These are phyloP conservation scores for Mola mola DNA, from an alignment of 2,113 vertebrate species.

Conservation along the genomic window DNA sequence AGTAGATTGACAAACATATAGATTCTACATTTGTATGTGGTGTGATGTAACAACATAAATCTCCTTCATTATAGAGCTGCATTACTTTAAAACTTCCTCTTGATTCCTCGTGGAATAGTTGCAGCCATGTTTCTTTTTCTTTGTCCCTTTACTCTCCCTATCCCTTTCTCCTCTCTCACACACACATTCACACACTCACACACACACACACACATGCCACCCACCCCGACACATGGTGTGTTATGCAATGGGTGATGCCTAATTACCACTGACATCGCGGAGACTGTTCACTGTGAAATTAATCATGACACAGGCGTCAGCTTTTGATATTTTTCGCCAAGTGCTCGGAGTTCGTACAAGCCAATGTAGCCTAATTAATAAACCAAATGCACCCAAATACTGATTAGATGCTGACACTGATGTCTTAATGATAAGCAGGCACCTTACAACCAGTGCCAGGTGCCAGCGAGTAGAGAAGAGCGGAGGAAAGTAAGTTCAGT, in stretches of 20 bases:
- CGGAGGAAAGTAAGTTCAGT: slow-evolving; percentile 16
- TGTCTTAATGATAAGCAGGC: slow-evolving; percentile 62
- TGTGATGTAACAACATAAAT: neutral
- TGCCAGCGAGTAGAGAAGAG: slow-evolving; percentile 15
- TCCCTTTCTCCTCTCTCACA: slow-evolving; percentile 3
- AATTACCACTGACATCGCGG: slow-evolving; percentile 84
- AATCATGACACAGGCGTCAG: slow-evolving; percentile 83
- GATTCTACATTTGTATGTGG: neutral
- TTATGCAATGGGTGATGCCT: slow-evolving; percentile 84
- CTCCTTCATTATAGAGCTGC: neutral
- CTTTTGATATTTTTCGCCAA: slow-evolving; percentile 75
- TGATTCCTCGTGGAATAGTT: slow-evolving; percentile 13
- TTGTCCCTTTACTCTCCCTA: slow-evolving; percentile 3
- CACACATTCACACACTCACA: slow-evolving; percentile 18
- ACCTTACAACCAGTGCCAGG: slow-evolving; percentile 37
- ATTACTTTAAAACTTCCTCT: slow-evolving; percentile 1
- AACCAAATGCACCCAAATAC: slow-evolving; percentile 69
- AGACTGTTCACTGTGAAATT: slow-evolving; percentile 84
- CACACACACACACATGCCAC: slow-evolving; percentile 64
- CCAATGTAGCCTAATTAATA: slow-evolving; percentile 71
- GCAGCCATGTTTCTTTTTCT: slow-evolving; percentile 6
- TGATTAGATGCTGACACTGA: slow-evolving; percentile 56
- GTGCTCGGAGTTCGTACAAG: slow-evolving; percentile 71
- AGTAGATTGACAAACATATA: no score
- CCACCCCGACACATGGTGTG: slow-evolving; percentile 84